A percentile compares a stretch with the other conserved stretches of the same genome.
phyloP scores from a whole-genome alignment of 2,113 vertebrate species.

The Syrrhaptes paradoxus region DNA sequence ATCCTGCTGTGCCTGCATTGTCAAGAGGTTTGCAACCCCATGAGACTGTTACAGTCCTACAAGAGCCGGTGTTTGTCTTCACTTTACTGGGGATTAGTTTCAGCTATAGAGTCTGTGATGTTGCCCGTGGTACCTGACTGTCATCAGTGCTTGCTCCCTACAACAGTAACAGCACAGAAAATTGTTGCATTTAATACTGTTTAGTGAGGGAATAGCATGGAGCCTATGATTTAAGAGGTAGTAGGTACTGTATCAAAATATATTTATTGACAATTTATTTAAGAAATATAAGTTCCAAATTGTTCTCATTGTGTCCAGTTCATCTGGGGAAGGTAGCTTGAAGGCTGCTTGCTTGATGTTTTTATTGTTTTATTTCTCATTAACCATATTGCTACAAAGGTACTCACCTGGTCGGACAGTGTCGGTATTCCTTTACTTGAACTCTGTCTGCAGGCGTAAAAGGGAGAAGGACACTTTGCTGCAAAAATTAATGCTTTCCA shows the following conservation, averaged over 20 bases:
- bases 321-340: neutral
- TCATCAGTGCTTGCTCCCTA: accelerated
- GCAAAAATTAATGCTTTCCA: constrained; percentile 37
- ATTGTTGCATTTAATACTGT: accelerated
- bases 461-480: neutral
- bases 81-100: neutral
- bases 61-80: neutral
- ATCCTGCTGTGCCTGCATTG: neutral
- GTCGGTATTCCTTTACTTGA: neutral
- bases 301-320: neutral
- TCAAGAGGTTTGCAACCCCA: neutral
- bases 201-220: neutral
- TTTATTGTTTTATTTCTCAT: neutral
- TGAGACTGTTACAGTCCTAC: neutral
- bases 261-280: neutral
- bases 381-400: neutral
- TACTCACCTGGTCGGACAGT: neutral
- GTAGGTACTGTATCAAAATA: neutral
- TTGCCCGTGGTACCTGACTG: neutral
- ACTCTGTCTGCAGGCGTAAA: neutral
- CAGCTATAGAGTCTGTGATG: neutral
- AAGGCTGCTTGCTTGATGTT: neutral
- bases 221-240: neutral
- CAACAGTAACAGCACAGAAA: neutral
- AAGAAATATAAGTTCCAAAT: neutral